phyloP scores from a whole-genome alignment of 2,888 invertebrate species.

The Apamea crenata region DNA sequence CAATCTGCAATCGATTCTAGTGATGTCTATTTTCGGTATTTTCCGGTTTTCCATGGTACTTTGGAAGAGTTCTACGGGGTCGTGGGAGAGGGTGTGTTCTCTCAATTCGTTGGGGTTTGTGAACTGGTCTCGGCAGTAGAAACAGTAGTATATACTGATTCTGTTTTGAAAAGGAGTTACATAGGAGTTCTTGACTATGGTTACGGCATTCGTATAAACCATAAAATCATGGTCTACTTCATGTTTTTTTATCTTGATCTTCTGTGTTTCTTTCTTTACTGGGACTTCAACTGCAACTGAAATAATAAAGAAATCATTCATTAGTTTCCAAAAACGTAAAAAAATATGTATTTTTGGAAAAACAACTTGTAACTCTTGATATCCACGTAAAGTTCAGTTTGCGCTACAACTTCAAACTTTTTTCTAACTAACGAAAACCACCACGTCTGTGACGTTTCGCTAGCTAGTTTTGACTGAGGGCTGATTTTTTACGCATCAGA shows the following conservation, averaged over 20 bases:
- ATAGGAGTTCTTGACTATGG: constrained; percentile 81
- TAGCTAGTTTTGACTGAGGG: no score
- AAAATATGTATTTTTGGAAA: background rate
- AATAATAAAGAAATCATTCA: background rate
- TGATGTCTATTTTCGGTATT: constrained; percentile 85
- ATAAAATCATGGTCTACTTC: constrained; percentile 78
- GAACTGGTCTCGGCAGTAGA: constrained; percentile 85
- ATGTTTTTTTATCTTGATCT: constrained; percentile 63
- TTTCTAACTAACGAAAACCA: no score
- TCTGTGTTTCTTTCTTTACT: constrained; percentile 62
- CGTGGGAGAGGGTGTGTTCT: constrained; percentile 82
- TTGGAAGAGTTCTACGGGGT: constrained; percentile 78
- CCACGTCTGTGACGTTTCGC: no score
- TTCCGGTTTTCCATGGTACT: constrained; percentile 82
- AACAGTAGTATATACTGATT: constrained; percentile 85
- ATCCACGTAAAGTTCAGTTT: background rate
- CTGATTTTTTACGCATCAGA: no score
- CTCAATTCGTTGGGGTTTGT: constrained; percentile 82
- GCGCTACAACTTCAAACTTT: background rate
- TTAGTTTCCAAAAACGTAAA: background rate
- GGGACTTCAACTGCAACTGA: constrained; percentile 61
- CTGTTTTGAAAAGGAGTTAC: constrained; percentile 77
- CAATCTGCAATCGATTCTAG: constrained; percentile 83
- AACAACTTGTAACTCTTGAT: background rate
- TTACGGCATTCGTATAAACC: constrained; percentile 78